phyloP scores from a whole-genome alignment of 1,140 invertebrate genomes.

The Ruditapes philippinarum region DNA sequence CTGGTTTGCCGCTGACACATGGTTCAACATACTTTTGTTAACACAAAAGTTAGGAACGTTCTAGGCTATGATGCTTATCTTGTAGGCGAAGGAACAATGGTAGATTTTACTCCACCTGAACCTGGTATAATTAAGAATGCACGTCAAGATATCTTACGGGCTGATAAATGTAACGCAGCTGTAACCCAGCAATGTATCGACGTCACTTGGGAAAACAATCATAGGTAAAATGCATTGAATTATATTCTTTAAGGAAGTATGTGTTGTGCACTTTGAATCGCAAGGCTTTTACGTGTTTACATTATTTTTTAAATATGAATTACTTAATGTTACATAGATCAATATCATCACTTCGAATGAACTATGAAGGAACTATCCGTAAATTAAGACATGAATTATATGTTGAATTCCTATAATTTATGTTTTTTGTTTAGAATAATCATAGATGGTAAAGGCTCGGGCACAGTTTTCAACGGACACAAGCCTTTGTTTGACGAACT shows the following conservation, averaged over 20 bases:
- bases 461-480: conserved; percentile 78
- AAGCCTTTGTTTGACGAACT: conserved; percentile 67
- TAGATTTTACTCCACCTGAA: conserved; percentile 52
- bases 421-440: conserved; percentile 69
- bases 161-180: conserved; percentile 37
- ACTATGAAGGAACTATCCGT: too few relatives aligned
- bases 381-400: too few relatives aligned
- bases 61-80: conserved; percentile 25
- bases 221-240: conserved; percentile 47
- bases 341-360: too few relatives aligned
- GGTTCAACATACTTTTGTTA: conserved; percentile 41
- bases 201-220: conserved; percentile 41
- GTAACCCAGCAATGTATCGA: conserved; percentile 38
- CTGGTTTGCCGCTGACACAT: conserved; percentile 6
- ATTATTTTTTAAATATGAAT: too few relatives aligned
- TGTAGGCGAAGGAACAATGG: conserved; percentile 31
- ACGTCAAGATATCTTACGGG: not conserved
- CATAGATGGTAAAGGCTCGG: conserved; percentile 70
- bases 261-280: too few relatives aligned
- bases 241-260: too few relatives aligned
- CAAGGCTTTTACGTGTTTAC: too few relatives aligned
- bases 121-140: conserved; percentile 22
- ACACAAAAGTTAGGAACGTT: conserved; percentile 14
- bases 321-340: too few relatives aligned
- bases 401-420: too few relatives aligned